Evolutionary conservation across 1,140 invertebrate genomes (phyloP).

Genomic region (Drosophila insularis): DNA sequence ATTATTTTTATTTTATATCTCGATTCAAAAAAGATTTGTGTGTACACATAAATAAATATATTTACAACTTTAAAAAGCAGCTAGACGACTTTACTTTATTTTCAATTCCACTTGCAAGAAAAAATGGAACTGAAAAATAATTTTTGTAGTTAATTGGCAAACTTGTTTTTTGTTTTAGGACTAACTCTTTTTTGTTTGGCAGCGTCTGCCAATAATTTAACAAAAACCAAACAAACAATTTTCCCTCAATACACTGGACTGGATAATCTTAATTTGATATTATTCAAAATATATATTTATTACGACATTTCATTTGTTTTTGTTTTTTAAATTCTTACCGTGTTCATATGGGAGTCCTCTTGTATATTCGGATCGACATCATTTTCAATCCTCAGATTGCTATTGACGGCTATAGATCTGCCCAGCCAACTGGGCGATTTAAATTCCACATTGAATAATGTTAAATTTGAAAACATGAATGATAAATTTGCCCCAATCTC

Average conservation of each 20-base stretch:
- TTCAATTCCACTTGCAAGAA: neutral
- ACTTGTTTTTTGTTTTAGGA: neutral
- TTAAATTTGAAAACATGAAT: conserved; percentile 51
- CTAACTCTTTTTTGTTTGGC: too few species aligned
- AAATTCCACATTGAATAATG: conserved; percentile 67
- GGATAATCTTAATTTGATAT: too few species aligned
- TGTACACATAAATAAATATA: too few species aligned
- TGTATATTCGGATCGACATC: conserved; percentile 66
- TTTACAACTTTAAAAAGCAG: neutral
- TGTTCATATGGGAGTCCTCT: conserved; percentile 67
- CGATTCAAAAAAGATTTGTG: too few species aligned
- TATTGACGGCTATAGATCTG: conserved; percentile 19
- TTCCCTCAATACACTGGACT: too few species aligned
- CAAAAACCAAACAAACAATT: too few species aligned
- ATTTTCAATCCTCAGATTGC: conserved; percentile 37
- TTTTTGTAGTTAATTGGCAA: neutral
- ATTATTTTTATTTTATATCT: too few species aligned
- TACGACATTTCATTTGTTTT: neutral
- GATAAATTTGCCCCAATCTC: conserved; percentile 38
- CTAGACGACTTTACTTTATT: neutral
- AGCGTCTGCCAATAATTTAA: too few species aligned
- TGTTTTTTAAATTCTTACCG: conserved; percentile 41
- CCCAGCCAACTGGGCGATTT: conserved; percentile 42
- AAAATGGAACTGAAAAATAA: neutral
- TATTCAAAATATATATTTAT: too few species aligned